Percentiles rank a stretch among this genome's conserved stretches.
Evolutionary conservation across 2,888 invertebrate species (phyloP).

Genomic region (Drosophila sordidula): DNA sequence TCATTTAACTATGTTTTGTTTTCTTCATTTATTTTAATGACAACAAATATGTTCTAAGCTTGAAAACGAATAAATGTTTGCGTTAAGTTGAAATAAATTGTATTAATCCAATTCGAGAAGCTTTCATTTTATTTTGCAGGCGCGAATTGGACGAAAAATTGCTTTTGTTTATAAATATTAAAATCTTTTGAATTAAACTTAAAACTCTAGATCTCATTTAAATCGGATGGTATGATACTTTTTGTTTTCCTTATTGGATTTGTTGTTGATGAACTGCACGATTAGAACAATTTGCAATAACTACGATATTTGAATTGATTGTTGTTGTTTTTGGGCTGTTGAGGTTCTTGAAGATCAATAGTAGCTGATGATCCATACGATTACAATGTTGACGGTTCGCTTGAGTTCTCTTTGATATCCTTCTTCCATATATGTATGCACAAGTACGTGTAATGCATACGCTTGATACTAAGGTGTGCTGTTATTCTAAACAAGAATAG

Average conservation of each 20-base stretch:
- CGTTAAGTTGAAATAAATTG: constrained; percentile 32
- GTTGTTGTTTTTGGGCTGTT: constrained; percentile 58
- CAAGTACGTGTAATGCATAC: constrained; percentile 26
- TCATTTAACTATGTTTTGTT: constrained; percentile 47
- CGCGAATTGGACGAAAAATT: constrained; percentile 30
- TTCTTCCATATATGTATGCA: constrained; percentile 13
- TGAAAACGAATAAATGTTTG: constrained; percentile 34
- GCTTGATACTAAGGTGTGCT: constrained; percentile 66
- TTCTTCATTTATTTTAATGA: constrained; percentile 37
- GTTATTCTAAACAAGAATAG: constrained; percentile 25
- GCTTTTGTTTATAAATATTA: constrained; percentile 17
- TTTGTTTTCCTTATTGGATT: constrained; percentile 20
- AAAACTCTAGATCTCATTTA: constrained; percentile 39
- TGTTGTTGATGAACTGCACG: constrained; percentile 45
- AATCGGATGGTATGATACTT: constrained; percentile 12
- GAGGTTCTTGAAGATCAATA: constrained; percentile 60
- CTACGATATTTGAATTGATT: constrained; percentile 76
- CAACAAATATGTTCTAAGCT: constrained; percentile 60
- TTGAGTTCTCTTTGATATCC: constrained; percentile 71
- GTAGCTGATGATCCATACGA: constrained; percentile 70
- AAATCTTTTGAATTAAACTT: constrained; percentile 52
- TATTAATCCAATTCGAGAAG: constrained; percentile 21
- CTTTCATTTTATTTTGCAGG: neutral
- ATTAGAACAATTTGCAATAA: constrained; percentile 65
- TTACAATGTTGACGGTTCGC: constrained; percentile 69